phyloP scores from a whole-genome alignment of 2,888 invertebrate species.

The Meandrusa payeni region DNA sequence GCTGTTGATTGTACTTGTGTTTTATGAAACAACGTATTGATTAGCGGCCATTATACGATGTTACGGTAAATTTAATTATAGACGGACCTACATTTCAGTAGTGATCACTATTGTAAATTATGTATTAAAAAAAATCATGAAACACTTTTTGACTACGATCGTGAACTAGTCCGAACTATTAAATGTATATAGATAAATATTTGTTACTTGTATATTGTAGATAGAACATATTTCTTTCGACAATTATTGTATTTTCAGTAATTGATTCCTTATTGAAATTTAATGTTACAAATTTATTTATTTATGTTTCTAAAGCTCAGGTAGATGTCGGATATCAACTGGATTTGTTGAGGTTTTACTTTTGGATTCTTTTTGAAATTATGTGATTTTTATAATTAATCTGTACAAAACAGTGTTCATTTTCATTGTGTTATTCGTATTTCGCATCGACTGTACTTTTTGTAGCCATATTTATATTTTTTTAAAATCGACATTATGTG shows the following conservation, averaged over 20 bases:
- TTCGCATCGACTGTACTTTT: constrained; percentile 61
- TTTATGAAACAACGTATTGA: constrained; percentile 3
- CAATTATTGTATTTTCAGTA: constrained; percentile 70
- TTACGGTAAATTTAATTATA: constrained; percentile 33
- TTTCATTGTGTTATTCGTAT: constrained; percentile 55
- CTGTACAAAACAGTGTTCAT: constrained; percentile 51
- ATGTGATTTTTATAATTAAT: constrained; percentile 55
- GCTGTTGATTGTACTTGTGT: constrained; percentile 16
- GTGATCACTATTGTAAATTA: constrained; percentile 62
- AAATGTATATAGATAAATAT: constrained; percentile 79
- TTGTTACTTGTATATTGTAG: constrained; percentile 81
- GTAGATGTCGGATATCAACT: constrained; percentile 53
- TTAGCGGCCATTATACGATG: constrained; percentile 8
- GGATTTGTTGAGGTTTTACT: constrained; percentile 33
- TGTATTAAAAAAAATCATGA: constrained; percentile 55
- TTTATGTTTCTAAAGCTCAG: constrained; percentile 69
- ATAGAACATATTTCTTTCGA: constrained; percentile 78
- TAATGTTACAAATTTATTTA: constrained; percentile 62
- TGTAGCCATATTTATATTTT: constrained; percentile 77
- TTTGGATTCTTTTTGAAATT: constrained; percentile 42
- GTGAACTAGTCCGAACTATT: constrained; percentile 77
- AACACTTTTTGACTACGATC: constrained; percentile 66
- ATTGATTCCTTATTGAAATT: constrained; percentile 62
- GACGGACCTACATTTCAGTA: constrained; percentile 35
- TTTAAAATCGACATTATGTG: constrained; percentile 68